Evolutionary conservation across 2,888 invertebrate genomes (phyloP).

Genomic region (Mythimna loreyi): DNA sequence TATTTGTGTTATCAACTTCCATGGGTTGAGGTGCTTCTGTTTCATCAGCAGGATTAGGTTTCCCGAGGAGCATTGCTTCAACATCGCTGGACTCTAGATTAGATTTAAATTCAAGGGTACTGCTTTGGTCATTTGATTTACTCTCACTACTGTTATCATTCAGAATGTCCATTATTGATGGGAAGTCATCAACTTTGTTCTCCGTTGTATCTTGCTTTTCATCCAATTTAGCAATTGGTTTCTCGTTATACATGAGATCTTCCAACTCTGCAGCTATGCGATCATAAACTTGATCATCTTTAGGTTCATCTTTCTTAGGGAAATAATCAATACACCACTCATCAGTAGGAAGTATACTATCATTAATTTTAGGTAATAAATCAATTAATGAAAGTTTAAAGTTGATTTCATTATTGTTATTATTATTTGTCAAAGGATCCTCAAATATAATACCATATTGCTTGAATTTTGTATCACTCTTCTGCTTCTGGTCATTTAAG

Average conservation of each 20-base stretch:
- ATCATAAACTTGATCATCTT: conserved; percentile 88
- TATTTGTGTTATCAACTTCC: conserved; percentile 78
- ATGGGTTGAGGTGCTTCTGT: conserved; percentile 69
- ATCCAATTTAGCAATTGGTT: conserved; percentile 72
- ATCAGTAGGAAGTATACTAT: conserved; percentile 81
- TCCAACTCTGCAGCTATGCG: conserved; percentile 88
- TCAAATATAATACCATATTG: conserved; percentile 84
- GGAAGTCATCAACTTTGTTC: conserved; percentile 83
- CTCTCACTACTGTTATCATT: conserved; percentile 77
- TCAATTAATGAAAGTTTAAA: conserved; percentile 77
- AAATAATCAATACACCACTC: conserved; percentile 88
- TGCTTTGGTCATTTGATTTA: conserved; percentile 72
- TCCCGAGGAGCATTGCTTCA: conserved; percentile 87
- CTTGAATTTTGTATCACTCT: conserved; percentile 71
- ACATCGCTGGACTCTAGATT: conserved; percentile 86
- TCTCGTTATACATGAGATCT: conserved; percentile 87
- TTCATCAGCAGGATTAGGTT: conserved; percentile 68
- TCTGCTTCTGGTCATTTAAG: conserved; percentile 63
- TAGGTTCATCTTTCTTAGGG: conserved; percentile 83
- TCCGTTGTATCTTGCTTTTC: conserved; percentile 73
- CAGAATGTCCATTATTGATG: conserved; percentile 89
- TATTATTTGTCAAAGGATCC: conserved; percentile 69
- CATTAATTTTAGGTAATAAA: conserved; percentile 79
- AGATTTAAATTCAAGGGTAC: conserved; percentile 73
- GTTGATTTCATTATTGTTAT: conserved; percentile 72